Evolutionary conservation across 2,797 vertebrate species (phyloP).

Genomic region (Ibycter americanus): DNA sequence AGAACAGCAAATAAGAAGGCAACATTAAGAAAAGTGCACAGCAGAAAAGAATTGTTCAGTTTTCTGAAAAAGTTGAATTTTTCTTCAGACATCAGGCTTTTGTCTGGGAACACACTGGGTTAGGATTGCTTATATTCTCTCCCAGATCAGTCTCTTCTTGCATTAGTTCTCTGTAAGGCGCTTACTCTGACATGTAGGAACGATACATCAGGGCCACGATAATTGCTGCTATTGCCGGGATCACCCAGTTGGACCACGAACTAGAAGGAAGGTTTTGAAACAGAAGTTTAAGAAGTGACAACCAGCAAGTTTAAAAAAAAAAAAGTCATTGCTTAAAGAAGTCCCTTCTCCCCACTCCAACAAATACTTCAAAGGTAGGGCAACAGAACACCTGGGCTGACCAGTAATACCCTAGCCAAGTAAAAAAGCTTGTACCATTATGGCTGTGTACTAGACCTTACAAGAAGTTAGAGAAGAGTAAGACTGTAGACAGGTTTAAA

Average conservation of each 20-base stretch:
- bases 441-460: background rate
- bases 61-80: slow-evolving; percentile 15
- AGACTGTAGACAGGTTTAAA: background rate
- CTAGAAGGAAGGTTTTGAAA: slow-evolving; percentile 74
- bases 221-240: slow-evolving; percentile 82
- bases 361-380: background rate
- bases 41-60: slow-evolving; percentile 36
- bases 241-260: slow-evolving; percentile 88
- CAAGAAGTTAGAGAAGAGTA: background rate
- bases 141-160: slow-evolving; percentile 17
- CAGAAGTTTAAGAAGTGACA: background rate
- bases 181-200: slow-evolving; percentile 76
- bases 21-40: slow-evolving; percentile 59
- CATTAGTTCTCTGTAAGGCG: background rate
- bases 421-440: background rate
- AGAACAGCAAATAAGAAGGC: slow-evolving; percentile 61
- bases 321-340: background rate
- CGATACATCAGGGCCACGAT: slow-evolving; percentile 87
- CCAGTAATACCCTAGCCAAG: background rate
- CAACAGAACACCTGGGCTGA: background rate
- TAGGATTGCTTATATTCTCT: slow-evolving; percentile 29
- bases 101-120: background rate
- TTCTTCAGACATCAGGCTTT: slow-evolving; percentile 31
- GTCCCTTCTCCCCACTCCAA: background rate
- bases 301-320: background rate